Evolutionary conservation across 2,888 invertebrate genomes (phyloP).

Genomic region (Drosophila stalkeri): DNA sequence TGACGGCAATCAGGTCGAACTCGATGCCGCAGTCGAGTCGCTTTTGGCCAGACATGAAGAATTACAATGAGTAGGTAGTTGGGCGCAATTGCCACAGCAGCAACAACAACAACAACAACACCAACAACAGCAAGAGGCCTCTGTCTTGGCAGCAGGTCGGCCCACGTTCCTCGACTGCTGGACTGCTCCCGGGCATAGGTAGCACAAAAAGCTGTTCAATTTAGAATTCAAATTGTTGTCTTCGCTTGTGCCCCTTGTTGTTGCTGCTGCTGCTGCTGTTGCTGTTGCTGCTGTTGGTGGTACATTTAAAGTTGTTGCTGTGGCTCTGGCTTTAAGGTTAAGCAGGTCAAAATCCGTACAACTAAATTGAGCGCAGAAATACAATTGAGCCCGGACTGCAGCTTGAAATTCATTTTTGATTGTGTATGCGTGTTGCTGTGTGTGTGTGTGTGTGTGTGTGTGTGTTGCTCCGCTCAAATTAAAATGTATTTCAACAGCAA

Average conservation of each 20-base stretch:
- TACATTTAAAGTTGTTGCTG: constrained; percentile 46
- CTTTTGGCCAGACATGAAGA: constrained; percentile 78
- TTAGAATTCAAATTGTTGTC: constrained; percentile 82
- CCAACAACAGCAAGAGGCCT: constrained; percentile 39
- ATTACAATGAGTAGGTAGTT: constrained; percentile 81
- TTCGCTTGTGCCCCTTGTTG: constrained; percentile 63
- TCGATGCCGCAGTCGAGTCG: constrained; percentile 54
- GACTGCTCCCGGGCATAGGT: constrained; percentile 77
- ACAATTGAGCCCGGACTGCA: constrained; percentile 67
- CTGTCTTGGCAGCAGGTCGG: constrained; percentile 77
- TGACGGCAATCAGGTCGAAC: constrained; percentile 78
- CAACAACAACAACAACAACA: constrained; percentile 35
- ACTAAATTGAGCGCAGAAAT: constrained; percentile 84
- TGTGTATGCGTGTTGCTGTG: constrained; percentile 25
- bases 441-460: constrained; percentile 30
- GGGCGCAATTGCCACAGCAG: constrained; percentile 77
- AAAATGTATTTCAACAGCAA: constrained; percentile 72
- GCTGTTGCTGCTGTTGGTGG: constrained; percentile 41
- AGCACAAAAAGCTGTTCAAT: constrained; percentile 82
- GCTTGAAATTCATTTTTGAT: constrained; percentile 58
- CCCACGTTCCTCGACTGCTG: constrained; percentile 69
- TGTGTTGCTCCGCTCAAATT: constrained; percentile 63
- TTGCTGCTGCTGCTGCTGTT: constrained; percentile 28
- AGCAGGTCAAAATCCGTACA: constrained; percentile 84
- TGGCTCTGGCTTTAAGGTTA: constrained; percentile 77